phyloP scores from a whole-genome alignment of 2,113 vertebrate genomes.

The Pao palembangensis region DNA sequence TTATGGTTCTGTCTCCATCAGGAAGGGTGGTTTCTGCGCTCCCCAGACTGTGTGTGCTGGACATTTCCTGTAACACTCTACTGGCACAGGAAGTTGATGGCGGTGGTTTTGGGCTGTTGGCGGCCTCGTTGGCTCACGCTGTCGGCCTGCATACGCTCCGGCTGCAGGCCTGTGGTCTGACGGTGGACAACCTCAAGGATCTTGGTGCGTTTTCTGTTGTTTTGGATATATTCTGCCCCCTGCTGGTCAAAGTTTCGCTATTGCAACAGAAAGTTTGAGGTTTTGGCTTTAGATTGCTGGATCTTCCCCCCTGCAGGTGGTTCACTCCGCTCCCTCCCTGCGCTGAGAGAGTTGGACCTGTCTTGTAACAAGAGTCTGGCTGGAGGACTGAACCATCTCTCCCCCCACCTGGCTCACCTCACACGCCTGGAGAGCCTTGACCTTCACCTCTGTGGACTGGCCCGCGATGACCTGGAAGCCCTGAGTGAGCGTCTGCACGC shows the following conservation, averaged over 20 bases:
- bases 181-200: slow-evolving; percentile 60
- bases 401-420: slow-evolving; percentile 69
- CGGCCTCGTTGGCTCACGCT: slow-evolving; percentile 69
- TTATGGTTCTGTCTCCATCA: slow-evolving; percentile 9
- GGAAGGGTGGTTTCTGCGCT: slow-evolving; percentile 69
- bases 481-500: slow-evolving; percentile 73
- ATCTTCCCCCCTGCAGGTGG: slow-evolving; percentile 56
- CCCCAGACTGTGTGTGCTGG: slow-evolving; percentile 76
- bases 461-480: slow-evolving; percentile 66
- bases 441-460: slow-evolving; percentile 81
- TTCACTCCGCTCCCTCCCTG: slow-evolving; percentile 70
- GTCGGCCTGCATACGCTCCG: slow-evolving; percentile 73
- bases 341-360: slow-evolving; percentile 78
- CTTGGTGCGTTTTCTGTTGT: slow-evolving; percentile 68
- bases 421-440: slow-evolving; percentile 78
- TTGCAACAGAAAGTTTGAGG: too few species aligned
- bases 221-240: neutral
- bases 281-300: too few species aligned
- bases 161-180: slow-evolving; percentile 82
- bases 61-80: slow-evolving; percentile 82
- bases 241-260: neutral
- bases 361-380: slow-evolving; percentile 81
- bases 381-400: slow-evolving; percentile 72
- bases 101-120: slow-evolving; percentile 65
- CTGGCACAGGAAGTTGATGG: slow-evolving; percentile 37